A percentile compares a stretch with the other conserved stretches of the same genome.
These are phyloP conservation scores for Tupaia tana DNA, from an alignment of 2,113 vertebrate genomes.

Conservation along the genomic window DNA sequence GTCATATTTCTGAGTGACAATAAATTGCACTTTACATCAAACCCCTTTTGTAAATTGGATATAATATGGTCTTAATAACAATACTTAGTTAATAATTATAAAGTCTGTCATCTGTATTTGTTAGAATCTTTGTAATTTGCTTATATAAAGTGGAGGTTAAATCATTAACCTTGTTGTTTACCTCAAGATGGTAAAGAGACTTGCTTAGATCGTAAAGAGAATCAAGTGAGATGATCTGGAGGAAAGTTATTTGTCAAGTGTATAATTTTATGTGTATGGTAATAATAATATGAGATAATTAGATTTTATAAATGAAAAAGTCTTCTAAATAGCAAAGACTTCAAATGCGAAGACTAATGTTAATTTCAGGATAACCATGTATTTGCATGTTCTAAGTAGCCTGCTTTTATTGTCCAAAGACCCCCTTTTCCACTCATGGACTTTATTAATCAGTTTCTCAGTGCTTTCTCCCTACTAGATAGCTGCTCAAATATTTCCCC, in stretches of 20 bases:
- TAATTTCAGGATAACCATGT: fast-evolving
- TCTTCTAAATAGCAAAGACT: neutral
- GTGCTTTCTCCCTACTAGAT: neutral
- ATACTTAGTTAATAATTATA: conserved; percentile 60
- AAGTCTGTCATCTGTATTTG: conserved; percentile 40
- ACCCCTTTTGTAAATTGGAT: conserved; percentile 34
- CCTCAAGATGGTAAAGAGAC: conserved; percentile 37
- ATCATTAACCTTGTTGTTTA: conserved; percentile 72
- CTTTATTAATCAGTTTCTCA: neutral
- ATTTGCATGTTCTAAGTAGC: neutral
- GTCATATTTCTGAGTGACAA: neutral
- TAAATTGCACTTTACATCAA: conserved; percentile 40
- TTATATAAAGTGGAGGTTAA: conserved; percentile 67
- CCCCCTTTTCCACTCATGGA: neutral
- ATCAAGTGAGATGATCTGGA: conserved; percentile 29
- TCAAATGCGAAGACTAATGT: neutral
- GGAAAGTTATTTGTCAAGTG: neutral
- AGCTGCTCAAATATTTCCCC: neutral
- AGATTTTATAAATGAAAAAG: neutral
- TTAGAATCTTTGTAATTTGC: conserved; percentile 61
- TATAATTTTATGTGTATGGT: neutral
- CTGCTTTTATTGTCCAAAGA: neutral
- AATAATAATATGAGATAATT: conserved; percentile 17
- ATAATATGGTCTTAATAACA: conserved; percentile 53
- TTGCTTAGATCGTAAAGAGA: conserved; percentile 39